Base-by-base conservation (phyloP, 2,113 vertebrate genomes). In the Lophura nycthemera region DNA sequence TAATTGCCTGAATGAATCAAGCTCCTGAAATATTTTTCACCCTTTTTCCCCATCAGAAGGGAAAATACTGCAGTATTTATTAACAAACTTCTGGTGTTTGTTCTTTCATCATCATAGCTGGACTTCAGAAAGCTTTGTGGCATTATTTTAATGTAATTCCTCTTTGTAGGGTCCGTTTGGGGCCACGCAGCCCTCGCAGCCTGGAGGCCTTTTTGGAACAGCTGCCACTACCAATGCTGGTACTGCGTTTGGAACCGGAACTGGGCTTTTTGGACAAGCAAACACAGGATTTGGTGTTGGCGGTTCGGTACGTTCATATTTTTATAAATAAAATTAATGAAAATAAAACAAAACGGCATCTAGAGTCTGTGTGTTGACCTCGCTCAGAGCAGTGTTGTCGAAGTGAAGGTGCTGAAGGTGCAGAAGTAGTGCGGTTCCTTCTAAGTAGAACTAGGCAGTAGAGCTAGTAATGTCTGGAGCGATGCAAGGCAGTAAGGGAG, bases 201-300 rank as follows among this genome's bases (percentile, higher is more conserved):
- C 99, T 0, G 97, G 98, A 48, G 96, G 99, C 56, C 96, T 99
- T 80, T 99, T 99, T 66, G 99, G 99, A 11, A 98, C 98, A 75
- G 79, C 98, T 3, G 97, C 98, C 47, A 98, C 98, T 75, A 98
- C 99, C 43, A 99, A 98, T 84, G 97, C 99, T 2, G 98, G 98
- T 45, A 97, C 98, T 2, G 99, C 98, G 10, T 99, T 99, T 74
- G 99, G 98, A 29, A 97, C 98, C 0, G 97, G 96, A 72, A 97
- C 98, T 2, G 97, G 99, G 6, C 98, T 99, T n/a, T 99, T 99
- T 56, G 99, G 99, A 30, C 98, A 98, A 42, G 48, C 98, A 65
- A 99, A 94, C 94, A 92, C 98, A 1, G 99, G 98, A 17, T 99
- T 99, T 96, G 99, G 99, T 60, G 98, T 98, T 54, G 98, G 98